Evolutionary conservation across 2,113 vertebrate genomes (phyloP).

Genomic region (Telmatochromis brichardi): DNA sequence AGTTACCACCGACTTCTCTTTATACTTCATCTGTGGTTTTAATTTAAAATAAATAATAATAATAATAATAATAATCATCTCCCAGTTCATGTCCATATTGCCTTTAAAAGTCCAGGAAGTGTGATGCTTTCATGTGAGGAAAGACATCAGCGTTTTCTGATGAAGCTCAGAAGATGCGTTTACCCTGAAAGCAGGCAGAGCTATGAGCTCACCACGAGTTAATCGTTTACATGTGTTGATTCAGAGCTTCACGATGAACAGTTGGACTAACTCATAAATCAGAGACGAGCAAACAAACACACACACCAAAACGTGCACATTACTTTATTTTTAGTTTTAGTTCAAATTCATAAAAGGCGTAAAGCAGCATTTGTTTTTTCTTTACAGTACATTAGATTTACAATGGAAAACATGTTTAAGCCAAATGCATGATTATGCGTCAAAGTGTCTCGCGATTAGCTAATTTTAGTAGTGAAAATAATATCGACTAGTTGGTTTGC

Average conservation of each 20-base stretch:
- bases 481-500: not conserved
- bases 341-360: not conserved
- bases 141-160: not conserved
- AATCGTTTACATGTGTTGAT: constrained; percentile 26
- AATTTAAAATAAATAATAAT: not conserved
- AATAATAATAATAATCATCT: not conserved
- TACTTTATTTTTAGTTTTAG: no score
- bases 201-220: not conserved
- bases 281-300: not conserved
- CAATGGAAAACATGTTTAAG: not conserved
- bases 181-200: not conserved
- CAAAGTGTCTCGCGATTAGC: rapidly evolving
- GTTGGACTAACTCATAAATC: constrained; percentile 18
- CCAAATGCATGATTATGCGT: rapidly evolving
- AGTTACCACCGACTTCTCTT: not conserved
- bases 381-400: not conserved
- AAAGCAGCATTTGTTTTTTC: not conserved
- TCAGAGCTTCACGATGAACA: not conserved
- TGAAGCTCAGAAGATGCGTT: not conserved
- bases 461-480: not conserved
- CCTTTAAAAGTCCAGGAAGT: not conserved
- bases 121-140: not conserved
- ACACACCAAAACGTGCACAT: not conserved
- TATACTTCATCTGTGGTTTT: not conserved
- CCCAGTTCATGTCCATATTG: not conserved